These are phyloP conservation scores for Lagenorhynchus albirostris DNA, from an alignment of 2,113 vertebrate species.

Conservation along the genomic window DNA sequence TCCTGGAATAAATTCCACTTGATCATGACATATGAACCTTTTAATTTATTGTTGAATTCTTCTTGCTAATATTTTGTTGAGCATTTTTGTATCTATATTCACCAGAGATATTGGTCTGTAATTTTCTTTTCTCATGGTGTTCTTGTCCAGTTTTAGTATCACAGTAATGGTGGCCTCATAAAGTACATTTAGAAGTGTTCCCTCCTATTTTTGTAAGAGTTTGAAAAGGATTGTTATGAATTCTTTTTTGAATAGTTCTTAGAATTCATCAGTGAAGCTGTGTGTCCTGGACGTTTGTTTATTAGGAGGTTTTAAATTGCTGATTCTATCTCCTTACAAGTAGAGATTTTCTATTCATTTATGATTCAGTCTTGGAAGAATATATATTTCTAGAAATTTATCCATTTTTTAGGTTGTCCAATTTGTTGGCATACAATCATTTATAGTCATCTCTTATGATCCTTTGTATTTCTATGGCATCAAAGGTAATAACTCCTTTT, in stretches of 20 bases:
- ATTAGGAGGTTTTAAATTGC: background rate
- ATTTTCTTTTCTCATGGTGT: background rate
- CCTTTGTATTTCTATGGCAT: background rate
- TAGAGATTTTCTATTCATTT: background rate
- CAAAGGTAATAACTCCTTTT: background rate
- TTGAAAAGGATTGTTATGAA: background rate
- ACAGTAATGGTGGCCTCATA: background rate
- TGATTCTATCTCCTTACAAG: background rate
- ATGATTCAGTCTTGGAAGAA: background rate
- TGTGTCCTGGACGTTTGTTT: background rate
- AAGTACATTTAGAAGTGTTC: background rate
- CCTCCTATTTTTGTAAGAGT: background rate
- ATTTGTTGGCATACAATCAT: background rate
- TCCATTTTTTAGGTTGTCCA: background rate
- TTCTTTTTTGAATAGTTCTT: background rate
- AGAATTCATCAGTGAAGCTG: background rate
- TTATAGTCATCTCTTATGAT: background rate
- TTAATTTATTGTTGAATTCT: background rate
- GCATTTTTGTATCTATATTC: background rate
- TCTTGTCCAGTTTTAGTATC: background rate
- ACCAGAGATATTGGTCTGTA: background rate
- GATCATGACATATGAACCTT: background rate
- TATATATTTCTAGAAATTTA: background rate
- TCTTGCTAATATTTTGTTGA: background rate
- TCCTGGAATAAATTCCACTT: background rate